Conservation (phyloP, 2,113 vertebrate species). For the Nasalis larvatus region DNA sequence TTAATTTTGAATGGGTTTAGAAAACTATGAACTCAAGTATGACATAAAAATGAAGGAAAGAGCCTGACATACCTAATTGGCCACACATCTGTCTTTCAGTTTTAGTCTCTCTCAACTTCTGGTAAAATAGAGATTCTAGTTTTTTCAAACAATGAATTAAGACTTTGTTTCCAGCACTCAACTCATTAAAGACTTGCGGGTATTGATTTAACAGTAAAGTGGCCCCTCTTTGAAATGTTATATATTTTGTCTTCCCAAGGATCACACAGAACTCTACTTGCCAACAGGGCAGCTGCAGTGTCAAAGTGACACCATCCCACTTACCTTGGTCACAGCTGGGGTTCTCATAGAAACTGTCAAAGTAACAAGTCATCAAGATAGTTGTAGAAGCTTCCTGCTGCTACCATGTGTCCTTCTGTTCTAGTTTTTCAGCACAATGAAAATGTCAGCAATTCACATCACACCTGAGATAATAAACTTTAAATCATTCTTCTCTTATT, state of each 20-base stretch:
- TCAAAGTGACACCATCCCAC: conserved; percentile 7
- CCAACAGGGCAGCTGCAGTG: conserved; percentile 7
- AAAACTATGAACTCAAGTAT: neutral
- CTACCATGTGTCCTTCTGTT: neutral
- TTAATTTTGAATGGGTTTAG: conserved; percentile 8
- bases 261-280: neutral
- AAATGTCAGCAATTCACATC: neutral
- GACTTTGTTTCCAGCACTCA: neutral
- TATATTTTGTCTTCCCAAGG: neutral
- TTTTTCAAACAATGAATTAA: neutral
- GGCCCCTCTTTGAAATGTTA: neutral
- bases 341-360: conserved; percentile 32
- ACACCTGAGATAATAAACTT: neutral
- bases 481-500: neutral
- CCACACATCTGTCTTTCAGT: neutral
- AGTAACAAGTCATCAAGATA: neutral
- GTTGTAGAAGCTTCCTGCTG: neutral
- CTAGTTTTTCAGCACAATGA: neutral
- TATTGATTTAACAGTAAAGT: neutral
- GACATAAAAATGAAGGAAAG: neutral
- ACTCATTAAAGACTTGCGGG: neutral
- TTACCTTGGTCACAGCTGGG: conserved; percentile 34
- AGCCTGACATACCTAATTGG: neutral
- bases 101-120: neutral
- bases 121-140: neutral